Evolutionary conservation across 2,113 vertebrate genomes (phyloP), one percentile per base, ranked within the genome.

Genomic region (Myiagra hebetior): DNA sequence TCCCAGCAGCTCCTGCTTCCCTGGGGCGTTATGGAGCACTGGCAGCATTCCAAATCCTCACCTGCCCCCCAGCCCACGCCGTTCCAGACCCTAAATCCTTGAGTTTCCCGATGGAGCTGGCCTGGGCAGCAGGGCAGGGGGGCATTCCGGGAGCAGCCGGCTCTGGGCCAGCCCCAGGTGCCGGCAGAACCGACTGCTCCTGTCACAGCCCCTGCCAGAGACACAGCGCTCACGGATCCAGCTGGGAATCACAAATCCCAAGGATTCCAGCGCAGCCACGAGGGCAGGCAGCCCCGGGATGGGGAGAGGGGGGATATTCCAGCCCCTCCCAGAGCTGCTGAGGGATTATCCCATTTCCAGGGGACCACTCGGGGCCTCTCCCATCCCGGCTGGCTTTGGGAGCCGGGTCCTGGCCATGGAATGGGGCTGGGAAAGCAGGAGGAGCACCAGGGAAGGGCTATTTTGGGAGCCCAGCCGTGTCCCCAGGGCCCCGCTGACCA

Each of bases 21-120:
- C 23, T 0, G 0, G 7, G 47, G 42, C 18, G 56, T 20, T 5
- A 6, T 0, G 3, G 59, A 14, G 42, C 41, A 1, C 47, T 16
- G 82, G 70, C 24, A 67, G 70, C 31, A 0, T 22, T 6, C 59
- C 69, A n/a, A 41, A 15, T 13, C 11, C 55, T 31, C 24, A 0
- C 12, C 41, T 27, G 37, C 16, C 37, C 33, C 13, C 19, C 30
- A 12, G 18, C 39, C 30, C 46, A 37, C 65, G 3, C 23, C 16
- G 5, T 1, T 15, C 28, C 75, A 10, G 8, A 19, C 8, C 8
- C 17, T 2, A 27, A n/a, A 39, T 21, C 7, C 85, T 7, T 11
- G 39, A 19, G 6, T 3, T 52, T 15, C 22, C 63, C 42, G 4
- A 1, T 0, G 6, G 22, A 49, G 28, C 30, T 5, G 42, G 53